phyloP scores from a whole-genome alignment of 2,113 vertebrate genomes.

The Saguinus imperator region DNA sequence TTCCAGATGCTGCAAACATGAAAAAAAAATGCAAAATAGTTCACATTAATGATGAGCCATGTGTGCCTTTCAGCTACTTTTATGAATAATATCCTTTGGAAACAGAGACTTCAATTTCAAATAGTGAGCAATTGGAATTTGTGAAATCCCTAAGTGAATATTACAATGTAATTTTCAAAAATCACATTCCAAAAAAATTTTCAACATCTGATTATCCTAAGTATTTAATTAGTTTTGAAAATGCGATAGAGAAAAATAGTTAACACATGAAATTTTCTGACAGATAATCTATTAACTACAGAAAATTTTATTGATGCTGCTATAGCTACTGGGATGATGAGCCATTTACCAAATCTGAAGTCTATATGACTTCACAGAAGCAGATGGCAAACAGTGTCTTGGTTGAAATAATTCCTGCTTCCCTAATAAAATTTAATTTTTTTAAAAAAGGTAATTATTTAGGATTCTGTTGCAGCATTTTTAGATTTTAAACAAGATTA shows the following conservation, averaged over 20 bases:
- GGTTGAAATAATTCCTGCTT: conserved; percentile 3
- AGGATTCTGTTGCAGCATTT: neutral
- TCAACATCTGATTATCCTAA: conserved; percentile 59
- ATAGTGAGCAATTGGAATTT: neutral
- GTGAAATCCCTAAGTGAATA: conserved; percentile 36
- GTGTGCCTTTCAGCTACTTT: neutral
- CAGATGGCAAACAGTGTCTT: conserved; percentile 64
- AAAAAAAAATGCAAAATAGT: neutral
- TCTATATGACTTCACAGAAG: conserved; percentile 57
- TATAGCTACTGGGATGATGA: conserved; percentile 55
- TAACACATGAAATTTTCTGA: conserved; percentile 62
- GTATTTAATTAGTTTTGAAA: conserved; percentile 71
- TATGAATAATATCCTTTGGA: neutral
- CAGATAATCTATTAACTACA: conserved; percentile 76
- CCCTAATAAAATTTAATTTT: neutral
- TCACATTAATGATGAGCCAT: neutral
- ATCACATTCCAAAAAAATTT: conserved; percentile 41
- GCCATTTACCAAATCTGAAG: conserved; percentile 63
- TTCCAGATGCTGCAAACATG: neutral
- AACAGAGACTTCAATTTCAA: neutral
- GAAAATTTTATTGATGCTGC: conserved; percentile 43
- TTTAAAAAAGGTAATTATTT: conserved; percentile 36
- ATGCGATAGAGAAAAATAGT: conserved; percentile 68
- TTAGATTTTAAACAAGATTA: conserved; percentile 33
- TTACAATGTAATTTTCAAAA: conserved; percentile 54